Evolutionary conservation across 1,140 invertebrate genomes (phyloP).

Genomic region (Arctopsyche grandis): DNA sequence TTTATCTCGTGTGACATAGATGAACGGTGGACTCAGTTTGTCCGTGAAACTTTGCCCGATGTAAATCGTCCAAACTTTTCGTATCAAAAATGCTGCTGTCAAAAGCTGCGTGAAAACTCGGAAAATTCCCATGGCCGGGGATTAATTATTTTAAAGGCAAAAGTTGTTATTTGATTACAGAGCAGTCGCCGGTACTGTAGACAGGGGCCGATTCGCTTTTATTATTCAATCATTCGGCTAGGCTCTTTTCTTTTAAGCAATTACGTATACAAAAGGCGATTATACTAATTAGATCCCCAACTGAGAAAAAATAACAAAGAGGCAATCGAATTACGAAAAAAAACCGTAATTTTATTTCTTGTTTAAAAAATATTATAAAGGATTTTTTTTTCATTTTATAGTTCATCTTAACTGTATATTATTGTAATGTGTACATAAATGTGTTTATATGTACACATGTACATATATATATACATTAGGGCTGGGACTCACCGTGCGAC

Average conservation of each 20-base stretch:
- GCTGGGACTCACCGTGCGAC: too few species aligned
- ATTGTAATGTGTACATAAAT: too few species aligned
- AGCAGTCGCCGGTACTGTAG: not conserved
- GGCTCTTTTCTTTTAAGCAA: not conserved
- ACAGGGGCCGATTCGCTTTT: not conserved
- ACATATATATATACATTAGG: too few species aligned
- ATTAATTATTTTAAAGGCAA: conserved; percentile 28
- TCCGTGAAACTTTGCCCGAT: not conserved
- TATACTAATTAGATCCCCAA: not conserved
- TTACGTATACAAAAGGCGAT: not conserved
- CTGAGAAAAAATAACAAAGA: not conserved
- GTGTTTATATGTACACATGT: too few species aligned
- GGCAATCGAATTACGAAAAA: too few species aligned
- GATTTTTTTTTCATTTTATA: too few species aligned
- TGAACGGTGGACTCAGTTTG: too few species aligned
- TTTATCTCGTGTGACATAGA: too few species aligned
- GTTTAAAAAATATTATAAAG: too few species aligned
- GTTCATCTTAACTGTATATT: too few species aligned
- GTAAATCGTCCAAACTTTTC: conserved; percentile 13
- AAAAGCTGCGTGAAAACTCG: not conserved
- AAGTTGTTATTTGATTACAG: conserved; percentile 26
- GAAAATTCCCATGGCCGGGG: not conserved
- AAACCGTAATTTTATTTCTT: too few species aligned
- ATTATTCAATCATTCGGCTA: not conserved
- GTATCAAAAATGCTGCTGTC: not conserved